These are phyloP conservation scores for Cheilosia urbana DNA, from an alignment of 2,888 invertebrate species.

Conservation along the genomic window DNA sequence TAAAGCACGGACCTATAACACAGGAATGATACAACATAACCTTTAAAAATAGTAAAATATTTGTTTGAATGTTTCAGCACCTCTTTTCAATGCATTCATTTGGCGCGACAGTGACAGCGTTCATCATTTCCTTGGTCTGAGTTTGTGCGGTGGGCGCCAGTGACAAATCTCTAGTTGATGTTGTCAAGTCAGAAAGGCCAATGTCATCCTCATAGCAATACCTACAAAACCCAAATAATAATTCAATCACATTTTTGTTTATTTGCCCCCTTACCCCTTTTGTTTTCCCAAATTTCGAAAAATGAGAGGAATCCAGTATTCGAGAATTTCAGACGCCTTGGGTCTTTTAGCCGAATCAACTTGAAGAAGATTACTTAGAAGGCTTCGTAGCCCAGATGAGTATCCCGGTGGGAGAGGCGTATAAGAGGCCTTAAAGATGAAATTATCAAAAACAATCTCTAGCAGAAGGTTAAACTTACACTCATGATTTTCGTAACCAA, in stretches of 20 bases:
- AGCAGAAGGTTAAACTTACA: conserved; percentile 80
- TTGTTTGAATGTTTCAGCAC: conserved; percentile 68
- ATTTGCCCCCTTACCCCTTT: conserved; percentile 79
- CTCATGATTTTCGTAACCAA: conserved; percentile 90
- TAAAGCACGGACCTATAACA: conserved; percentile 85
- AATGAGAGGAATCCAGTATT: conserved; percentile 85
- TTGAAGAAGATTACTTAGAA: conserved; percentile 87
- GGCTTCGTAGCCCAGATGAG: conserved; percentile 86
- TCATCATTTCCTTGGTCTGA: conserved; percentile 82
- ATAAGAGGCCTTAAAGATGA: conserved; percentile 86
- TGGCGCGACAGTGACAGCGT: conserved; percentile 81
- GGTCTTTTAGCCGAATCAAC: conserved; percentile 87
- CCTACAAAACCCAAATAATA: conserved; percentile 71
- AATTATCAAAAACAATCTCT: background rate
- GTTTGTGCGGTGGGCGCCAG: conserved; percentile 80
- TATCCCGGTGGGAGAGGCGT: conserved; percentile 88
- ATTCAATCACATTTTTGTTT: background rate
- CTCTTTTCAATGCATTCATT: conserved; percentile 81
- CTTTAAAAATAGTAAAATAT: too few relatives aligned
- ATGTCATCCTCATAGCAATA: conserved; percentile 81
- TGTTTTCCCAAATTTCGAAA: conserved; percentile 83
- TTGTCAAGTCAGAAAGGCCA: conserved; percentile 74
- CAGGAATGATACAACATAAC: conserved; percentile 75
- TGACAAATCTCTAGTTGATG: conserved; percentile 47
- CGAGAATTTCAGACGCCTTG: conserved; percentile 86